Evolutionary conservation across 2,797 vertebrate genomes (phyloP).

Genomic region (Macropodus opercularis): DNA sequence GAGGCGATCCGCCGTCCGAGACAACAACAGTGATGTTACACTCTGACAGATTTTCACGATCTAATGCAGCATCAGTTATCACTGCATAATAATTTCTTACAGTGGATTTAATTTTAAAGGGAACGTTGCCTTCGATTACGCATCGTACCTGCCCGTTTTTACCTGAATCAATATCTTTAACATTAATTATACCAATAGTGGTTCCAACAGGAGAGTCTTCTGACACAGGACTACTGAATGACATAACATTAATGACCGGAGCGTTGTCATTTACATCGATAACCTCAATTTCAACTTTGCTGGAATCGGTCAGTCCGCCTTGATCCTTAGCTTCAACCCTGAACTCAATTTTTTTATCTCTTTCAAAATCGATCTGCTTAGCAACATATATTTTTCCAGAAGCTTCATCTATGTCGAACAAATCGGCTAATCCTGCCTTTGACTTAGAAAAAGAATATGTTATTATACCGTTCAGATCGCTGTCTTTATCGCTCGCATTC

Average conservation of each 20-base stretch:
- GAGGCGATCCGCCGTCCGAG: conserved; percentile 66
- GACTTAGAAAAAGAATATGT: conserved; percentile 77
- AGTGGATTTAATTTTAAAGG: conserved; percentile 64
- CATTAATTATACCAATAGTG: conserved; percentile 79
- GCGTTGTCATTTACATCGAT: conserved; percentile 85
- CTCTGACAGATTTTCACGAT: conserved; percentile 67
- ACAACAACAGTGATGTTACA: conserved; percentile 74
- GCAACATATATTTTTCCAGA: conserved; percentile 73
- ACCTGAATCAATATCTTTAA: conserved; percentile 74
- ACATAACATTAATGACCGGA: conserved; percentile 81
- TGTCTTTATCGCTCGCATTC: conserved; percentile 69
- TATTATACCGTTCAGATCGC: conserved; percentile 53
- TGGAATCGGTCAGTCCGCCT: conserved; percentile 60
- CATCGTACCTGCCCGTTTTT: conserved; percentile 64
- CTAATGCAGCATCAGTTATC: conserved; percentile 63
- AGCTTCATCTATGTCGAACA: conserved; percentile 76
- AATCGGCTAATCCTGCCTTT: conserved; percentile 38
- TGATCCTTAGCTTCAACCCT: conserved; percentile 81
- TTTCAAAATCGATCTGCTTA: conserved; percentile 82
- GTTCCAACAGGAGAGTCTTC: conserved; percentile 79
- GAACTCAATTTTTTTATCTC: conserved; percentile 67
- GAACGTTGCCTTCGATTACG: conserved; percentile 32
- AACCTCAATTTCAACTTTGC: conserved; percentile 81
- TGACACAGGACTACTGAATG: conserved; percentile 74
- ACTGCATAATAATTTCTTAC: conserved; percentile 70